A percentile compares a stretch with the other conserved stretches of the same genome.
Evolutionary conservation across 2,797 vertebrate genomes (phyloP).

Genomic region (Champsocephalus gunnari): DNA sequence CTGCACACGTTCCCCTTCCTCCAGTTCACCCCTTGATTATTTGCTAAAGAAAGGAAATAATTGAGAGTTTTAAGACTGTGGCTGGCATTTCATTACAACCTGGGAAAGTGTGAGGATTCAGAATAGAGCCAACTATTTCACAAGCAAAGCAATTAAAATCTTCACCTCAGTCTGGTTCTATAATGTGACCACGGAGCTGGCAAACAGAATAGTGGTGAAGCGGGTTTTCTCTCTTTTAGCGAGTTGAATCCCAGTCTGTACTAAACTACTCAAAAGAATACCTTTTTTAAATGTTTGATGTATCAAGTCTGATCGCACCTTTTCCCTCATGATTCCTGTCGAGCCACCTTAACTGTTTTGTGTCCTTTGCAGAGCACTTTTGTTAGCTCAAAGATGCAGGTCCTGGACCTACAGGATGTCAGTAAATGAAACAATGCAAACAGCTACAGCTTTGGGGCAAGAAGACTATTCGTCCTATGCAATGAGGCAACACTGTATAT

Average conservation of each 20-base stretch:
- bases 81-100: slow-evolving; percentile 2
- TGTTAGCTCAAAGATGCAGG: slow-evolving; percentile 33
- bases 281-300: neutral
- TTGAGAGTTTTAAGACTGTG: slow-evolving; percentile 21
- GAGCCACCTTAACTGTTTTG: no score
- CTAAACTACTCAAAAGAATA: no score
- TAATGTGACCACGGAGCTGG: slow-evolving; percentile 31
- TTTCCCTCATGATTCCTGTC: no score
- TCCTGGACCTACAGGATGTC: slow-evolving; percentile 63
- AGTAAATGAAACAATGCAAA: slow-evolving; percentile 53
- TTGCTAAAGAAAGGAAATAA: slow-evolving; percentile 21
- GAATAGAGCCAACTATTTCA: slow-evolving; percentile 23
- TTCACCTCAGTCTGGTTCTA: slow-evolving; percentile 7
- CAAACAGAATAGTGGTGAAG: neutral
- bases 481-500: slow-evolving; percentile 43
- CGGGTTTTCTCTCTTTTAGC: neutral
- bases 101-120: slow-evolving; percentile 39
- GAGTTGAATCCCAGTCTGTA: neutral
- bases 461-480: neutral
- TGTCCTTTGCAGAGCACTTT: neutral
- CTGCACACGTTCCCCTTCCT: slow-evolving; percentile 21
- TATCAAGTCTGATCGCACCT: no score
- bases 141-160: slow-evolving; percentile 9
- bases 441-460: slow-evolving; percentile 38
- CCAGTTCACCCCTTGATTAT: neutral